These are phyloP conservation scores for Intellagama lesueurii DNA, from an alignment of 2,797 vertebrate genomes.

Conservation along the genomic window DNA sequence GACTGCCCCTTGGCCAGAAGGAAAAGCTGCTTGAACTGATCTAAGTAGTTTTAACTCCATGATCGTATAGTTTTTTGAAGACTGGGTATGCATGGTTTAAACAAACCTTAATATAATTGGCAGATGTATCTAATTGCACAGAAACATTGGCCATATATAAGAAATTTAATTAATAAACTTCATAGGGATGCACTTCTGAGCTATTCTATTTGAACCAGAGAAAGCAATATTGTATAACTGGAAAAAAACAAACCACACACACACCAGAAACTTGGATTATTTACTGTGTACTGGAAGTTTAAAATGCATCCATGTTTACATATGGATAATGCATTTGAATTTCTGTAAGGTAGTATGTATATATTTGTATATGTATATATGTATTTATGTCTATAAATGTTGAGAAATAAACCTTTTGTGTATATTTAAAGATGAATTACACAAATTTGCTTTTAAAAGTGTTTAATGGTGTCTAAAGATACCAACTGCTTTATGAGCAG, in stretches of 20 bases:
- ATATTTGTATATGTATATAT: neutral
- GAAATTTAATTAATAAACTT: neutral
- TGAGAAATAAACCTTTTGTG: no score
- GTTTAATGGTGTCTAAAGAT: neutral
- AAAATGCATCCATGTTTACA: neutral
- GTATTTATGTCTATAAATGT: neutral
- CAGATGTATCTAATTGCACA: no score
- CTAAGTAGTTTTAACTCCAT: no score
- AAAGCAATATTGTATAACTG: neutral
- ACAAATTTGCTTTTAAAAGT: neutral
- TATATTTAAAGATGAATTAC: neutral
- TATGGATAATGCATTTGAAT: neutral
- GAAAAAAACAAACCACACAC: no score
- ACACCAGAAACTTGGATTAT: neutral
- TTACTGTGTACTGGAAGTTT: neutral
- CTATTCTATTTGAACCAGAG: neutral
- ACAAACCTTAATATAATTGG: no score
- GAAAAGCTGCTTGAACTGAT: no score
- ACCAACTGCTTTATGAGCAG: neutral
- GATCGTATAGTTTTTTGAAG: no score
- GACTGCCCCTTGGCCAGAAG: no score
- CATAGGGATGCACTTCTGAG: neutral
- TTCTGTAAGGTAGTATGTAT: neutral
- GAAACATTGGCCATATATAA: no score
- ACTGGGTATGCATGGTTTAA: no score